Evolutionary conservation across 2,888 invertebrate genomes (phyloP).

Genomic region (Meteorus cinctellus): DNA sequence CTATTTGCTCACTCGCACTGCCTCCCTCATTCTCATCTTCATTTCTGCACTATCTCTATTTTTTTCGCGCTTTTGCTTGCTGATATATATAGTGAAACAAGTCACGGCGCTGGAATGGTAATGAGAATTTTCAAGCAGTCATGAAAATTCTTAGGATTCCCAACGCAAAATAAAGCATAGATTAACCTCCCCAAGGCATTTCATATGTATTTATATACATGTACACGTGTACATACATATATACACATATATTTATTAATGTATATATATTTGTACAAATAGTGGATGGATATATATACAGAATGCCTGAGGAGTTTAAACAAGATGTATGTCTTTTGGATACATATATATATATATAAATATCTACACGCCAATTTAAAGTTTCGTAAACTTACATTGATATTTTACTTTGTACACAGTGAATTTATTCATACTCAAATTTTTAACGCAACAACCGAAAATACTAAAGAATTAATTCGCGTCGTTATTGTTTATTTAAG

Average conservation of each 20-base stretch:
- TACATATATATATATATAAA: too few relatives aligned
- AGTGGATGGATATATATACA: background rate
- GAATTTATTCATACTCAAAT: background rate
- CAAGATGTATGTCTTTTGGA: too few relatives aligned
- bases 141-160: constrained; percentile 17
- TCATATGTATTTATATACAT: background rate
- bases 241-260: background rate
- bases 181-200: constrained; percentile 13
- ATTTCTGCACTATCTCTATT: constrained; percentile 2
- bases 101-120: constrained; percentile 25
- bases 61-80: constrained; percentile 10
- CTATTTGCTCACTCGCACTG: constrained; percentile 10
- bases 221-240: background rate
- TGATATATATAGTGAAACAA: constrained; percentile 16
- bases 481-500: background rate
- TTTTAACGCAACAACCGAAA: background rate
- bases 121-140: constrained; percentile 33
- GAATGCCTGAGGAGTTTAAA: background rate
- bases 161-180: background rate
- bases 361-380: constrained; percentile 7
- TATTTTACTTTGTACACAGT: constrained; percentile 1
- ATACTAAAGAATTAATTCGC: background rate
- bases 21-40: constrained; percentile 6
- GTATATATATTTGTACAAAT: background rate
- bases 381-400: constrained; percentile 15